These are phyloP conservation scores for Aporophyla nigra DNA, from an alignment of 2,888 invertebrate species.

Conservation along the genomic window DNA sequence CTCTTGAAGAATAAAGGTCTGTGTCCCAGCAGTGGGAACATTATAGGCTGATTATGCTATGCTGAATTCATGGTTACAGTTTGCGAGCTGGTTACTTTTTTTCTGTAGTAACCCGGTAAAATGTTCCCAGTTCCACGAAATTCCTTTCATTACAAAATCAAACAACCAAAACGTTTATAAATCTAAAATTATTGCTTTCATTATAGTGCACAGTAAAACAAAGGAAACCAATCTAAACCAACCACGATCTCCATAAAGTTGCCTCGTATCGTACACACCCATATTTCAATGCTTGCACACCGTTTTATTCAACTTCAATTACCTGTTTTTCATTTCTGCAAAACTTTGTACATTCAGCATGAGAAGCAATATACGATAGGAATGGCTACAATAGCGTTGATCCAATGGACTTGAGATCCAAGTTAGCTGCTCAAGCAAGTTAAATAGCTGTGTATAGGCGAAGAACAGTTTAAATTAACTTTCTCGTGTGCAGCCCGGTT, in stretches of 20 bases:
- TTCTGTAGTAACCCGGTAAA: too few relatives aligned
- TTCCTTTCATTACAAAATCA: background rate
- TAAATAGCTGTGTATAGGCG: conserved; percentile 66
- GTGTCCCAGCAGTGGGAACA: too few relatives aligned
- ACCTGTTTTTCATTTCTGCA: conserved; percentile 51
- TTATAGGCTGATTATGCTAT: too few relatives aligned
- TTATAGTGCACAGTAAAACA: conserved; percentile 42
- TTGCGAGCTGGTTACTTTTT: too few relatives aligned
- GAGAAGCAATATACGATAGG: conserved; percentile 35
- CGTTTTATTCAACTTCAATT: conserved; percentile 45
- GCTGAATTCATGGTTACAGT: too few relatives aligned
- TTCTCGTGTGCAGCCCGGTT: conserved; percentile 57
- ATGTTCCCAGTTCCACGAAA: background rate
- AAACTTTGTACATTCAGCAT: conserved; percentile 41
- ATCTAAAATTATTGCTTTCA: conserved; percentile 40
- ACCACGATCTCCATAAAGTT: conserved; percentile 45
- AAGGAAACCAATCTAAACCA: conserved; percentile 47
- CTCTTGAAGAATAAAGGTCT: too few relatives aligned
- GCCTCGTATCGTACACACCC: conserved; percentile 26
- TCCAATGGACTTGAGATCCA: conserved; percentile 42
- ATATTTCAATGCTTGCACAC: conserved; percentile 50
- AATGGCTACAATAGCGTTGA: conserved; percentile 49
- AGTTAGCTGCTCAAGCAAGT: conserved; percentile 57
- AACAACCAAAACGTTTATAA: conserved; percentile 9
- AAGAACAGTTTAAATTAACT: conserved; percentile 75